phyloP scores from a whole-genome alignment of 23 tunicate species.

The Styela plicata region DNA sequence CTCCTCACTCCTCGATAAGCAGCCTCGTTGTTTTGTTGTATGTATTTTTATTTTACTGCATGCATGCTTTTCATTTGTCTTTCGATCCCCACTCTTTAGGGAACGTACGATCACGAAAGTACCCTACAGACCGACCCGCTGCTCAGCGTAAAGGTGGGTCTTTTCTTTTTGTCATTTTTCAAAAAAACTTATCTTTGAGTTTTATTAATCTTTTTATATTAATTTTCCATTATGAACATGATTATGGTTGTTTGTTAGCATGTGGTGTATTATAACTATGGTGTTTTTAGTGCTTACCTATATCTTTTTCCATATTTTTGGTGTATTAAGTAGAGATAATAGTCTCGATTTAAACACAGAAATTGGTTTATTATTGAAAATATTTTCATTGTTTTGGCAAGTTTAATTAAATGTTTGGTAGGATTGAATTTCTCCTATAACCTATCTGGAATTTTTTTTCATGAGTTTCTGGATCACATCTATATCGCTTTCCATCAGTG shows the following conservation, averaged over 20 bases:
- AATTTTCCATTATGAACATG: too few relatives aligned
- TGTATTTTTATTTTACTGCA: conserved; percentile 20
- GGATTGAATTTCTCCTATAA: too few relatives aligned
- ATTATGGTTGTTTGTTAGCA: background rate
- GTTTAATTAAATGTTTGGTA: too few relatives aligned
- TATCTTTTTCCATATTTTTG: too few relatives aligned
- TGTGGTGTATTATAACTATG: background rate
- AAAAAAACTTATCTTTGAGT: background rate
- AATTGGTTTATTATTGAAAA: too few relatives aligned
- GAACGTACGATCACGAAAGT: conserved; percentile 19
- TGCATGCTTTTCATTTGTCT: conserved; percentile 37
- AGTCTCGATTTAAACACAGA: too few relatives aligned
- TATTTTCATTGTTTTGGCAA: too few relatives aligned
- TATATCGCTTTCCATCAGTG: too few relatives aligned
- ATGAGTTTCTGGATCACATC: too few relatives aligned
- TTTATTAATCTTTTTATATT: too few relatives aligned
- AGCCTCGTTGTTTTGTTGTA: background rate
- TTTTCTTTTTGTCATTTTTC: background rate
- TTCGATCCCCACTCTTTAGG: conserved; percentile 22
- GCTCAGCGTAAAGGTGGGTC: conserved; percentile 36
- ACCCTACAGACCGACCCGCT: conserved; percentile 23
- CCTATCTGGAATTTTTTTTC: too few relatives aligned
- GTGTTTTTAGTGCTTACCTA: background rate
- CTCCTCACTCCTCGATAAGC: background rate
- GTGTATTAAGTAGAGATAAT: too few relatives aligned